These are phyloP conservation scores for Pseudococcus jackbeardsleyi DNA, from an alignment of 2,888 invertebrate genomes.

Conservation along the genomic window DNA sequence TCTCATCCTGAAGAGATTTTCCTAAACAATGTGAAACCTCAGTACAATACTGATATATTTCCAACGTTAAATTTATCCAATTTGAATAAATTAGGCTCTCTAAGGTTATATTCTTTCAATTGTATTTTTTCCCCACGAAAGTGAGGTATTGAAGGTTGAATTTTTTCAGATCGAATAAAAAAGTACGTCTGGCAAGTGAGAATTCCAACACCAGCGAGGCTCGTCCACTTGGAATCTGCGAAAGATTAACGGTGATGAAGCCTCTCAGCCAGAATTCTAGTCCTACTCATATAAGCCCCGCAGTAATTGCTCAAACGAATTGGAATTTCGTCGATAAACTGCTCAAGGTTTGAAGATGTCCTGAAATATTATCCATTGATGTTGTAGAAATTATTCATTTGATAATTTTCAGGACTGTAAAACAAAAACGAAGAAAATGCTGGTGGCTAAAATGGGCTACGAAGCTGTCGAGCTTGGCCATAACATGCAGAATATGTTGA, in stretches of 20 bases:
- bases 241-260: constrained; percentile 66
- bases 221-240: constrained; percentile 67
- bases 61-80: constrained; percentile 54
- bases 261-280: constrained; percentile 65
- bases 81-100: constrained; percentile 54
- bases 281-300: constrained; percentile 76
- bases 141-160: neutral
- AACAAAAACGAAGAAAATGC: constrained; percentile 96
- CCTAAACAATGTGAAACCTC: constrained; percentile 38
- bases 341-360: constrained; percentile 79
- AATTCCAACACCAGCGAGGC: constrained; percentile 67
- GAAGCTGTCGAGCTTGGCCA: constrained; percentile 96
- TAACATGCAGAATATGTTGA: constrained; percentile 73
- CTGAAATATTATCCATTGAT: neutral
- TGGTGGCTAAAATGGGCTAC: constrained; percentile 98
- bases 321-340: constrained; percentile 98
- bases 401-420: constrained; percentile 81
- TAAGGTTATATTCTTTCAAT: neutral
- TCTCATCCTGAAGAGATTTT: constrained; percentile 59
- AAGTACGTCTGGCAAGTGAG: constrained; percentile 46
- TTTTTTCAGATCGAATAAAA: constrained; percentile 56
- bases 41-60: constrained; percentile 49
- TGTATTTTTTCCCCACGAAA: constrained; percentile 29
- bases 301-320: constrained; percentile 94
- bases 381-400: neutral